These are phyloP conservation scores for Itoplectis maculator DNA, from an alignment of 2,888 invertebrate genomes.

Conservation along the genomic window DNA sequence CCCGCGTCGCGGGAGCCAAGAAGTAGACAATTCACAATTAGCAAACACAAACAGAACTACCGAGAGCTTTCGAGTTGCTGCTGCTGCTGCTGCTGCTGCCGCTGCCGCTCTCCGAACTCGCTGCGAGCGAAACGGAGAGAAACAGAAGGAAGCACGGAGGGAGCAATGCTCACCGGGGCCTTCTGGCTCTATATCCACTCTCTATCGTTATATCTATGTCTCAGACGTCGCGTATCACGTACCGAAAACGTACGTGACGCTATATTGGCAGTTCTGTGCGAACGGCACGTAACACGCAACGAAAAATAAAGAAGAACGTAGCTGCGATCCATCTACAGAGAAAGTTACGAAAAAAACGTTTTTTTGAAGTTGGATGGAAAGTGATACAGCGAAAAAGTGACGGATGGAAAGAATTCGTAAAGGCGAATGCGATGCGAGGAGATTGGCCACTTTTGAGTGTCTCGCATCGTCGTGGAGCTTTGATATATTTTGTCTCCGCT, in stretches of 20 bases:
- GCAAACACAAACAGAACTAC: slow-evolving; percentile 84
- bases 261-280: slow-evolving; percentile 1
- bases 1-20: slow-evolving; percentile 71
- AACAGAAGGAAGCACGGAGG: not conserved
- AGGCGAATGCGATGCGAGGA: no score
- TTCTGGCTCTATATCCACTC: slow-evolving; percentile 4
- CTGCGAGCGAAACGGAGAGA: slow-evolving; percentile 54
- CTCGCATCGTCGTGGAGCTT: no score
- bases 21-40: slow-evolving; percentile 85
- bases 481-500: slow-evolving; percentile 16
- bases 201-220: not conserved
- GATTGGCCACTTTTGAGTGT: no score
- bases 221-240: slow-evolving; percentile 9
- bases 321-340: not conserved
- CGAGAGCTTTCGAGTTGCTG: slow-evolving; percentile 81
- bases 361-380: no score
- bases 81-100: no score
- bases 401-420: no score
- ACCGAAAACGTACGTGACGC: slow-evolving; percentile 8
- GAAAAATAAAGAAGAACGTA: not conserved
- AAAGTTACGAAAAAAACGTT: not conserved
- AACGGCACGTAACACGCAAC: not conserved
- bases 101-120: slow-evolving; percentile 36
- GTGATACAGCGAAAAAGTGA: no score
- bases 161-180: not conserved